Evolutionary conservation across 2,797 vertebrate genomes (phyloP).

Genomic region (Hemibagrus guttatus): DNA sequence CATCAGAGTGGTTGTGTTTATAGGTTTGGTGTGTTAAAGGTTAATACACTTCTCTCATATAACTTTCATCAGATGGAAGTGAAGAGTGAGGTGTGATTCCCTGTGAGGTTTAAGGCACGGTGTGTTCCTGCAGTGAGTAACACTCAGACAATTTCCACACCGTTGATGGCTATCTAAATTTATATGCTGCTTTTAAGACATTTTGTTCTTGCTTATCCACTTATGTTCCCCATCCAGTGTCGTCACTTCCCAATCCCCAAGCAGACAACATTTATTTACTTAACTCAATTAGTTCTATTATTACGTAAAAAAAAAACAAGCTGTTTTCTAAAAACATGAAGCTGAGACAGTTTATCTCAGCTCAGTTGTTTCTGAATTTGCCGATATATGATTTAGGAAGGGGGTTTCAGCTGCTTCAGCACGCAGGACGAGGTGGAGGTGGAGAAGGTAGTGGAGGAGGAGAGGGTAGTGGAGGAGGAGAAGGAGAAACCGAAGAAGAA

Average conservation of each 20-base stretch:
- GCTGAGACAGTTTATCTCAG: background rate
- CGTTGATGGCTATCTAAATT: slow-evolving; percentile 19
- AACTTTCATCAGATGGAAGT: background rate
- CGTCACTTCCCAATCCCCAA: background rate
- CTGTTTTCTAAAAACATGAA: background rate
- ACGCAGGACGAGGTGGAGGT: background rate
- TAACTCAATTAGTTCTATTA: slow-evolving; percentile 1
- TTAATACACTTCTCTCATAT: background rate
- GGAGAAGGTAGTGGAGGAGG: background rate
- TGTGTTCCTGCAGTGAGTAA: background rate
- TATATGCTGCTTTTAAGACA: background rate
- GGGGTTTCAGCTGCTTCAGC: background rate
- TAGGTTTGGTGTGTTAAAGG: background rate
- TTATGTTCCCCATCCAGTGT: background rate
- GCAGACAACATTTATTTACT: background rate
- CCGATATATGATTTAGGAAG: background rate
- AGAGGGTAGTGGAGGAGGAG: background rate
- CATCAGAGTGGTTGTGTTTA: background rate
- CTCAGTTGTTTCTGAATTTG: background rate
- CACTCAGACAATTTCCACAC: background rate
- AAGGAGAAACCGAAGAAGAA: background rate
- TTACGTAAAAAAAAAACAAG: background rate
- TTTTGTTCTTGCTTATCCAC: slow-evolving; percentile 29
- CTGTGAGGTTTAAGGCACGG: background rate
- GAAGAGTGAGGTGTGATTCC: background rate